Conservation (phyloP, 37 sponge, comb jelly and placozoan genomes). For the Bolinopsis microptera region DNA sequence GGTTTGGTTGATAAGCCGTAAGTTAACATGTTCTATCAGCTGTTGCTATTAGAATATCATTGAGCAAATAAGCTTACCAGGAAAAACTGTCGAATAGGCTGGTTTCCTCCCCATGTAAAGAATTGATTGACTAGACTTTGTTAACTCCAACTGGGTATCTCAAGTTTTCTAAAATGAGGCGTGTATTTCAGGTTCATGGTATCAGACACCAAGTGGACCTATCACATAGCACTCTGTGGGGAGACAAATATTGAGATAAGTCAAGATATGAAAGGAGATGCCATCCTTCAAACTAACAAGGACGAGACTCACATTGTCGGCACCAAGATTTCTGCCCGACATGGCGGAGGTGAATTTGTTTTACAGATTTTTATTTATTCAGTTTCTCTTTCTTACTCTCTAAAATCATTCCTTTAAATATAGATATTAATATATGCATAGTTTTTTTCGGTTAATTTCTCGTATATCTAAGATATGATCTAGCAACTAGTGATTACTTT, state of each 20-base stretch:
- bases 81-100: too few relatives aligned
- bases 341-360: constrained; percentile 40
- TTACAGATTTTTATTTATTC: background rate
- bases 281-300: constrained; percentile 9
- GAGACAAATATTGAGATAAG: background rate
- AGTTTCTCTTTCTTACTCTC: background rate
- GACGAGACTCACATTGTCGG: constrained; percentile 19
- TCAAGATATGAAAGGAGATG: background rate
- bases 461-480: too few relatives aligned
- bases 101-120: too few relatives aligned
- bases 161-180: too few relatives aligned
- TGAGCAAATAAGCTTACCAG: too few relatives aligned
- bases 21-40: background rate
- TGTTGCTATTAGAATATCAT: too few relatives aligned
- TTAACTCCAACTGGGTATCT: too few relatives aligned
- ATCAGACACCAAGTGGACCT: constrained; percentile 1
- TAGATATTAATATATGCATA: too few relatives aligned
- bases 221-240: constrained; percentile 58
- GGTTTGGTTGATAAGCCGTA: background rate
- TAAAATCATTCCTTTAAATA: too few relatives aligned
- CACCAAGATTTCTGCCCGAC: background rate
- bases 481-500: too few relatives aligned
- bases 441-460: too few relatives aligned
- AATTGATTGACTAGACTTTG: too few relatives aligned
- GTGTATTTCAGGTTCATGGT: background rate